A percentile compares a stretch with the other conserved stretches of the same genome.
Evolutionary conservation across 1,140 invertebrate genomes (phyloP).

Genomic region (Melipona quadrifasciata): DNA sequence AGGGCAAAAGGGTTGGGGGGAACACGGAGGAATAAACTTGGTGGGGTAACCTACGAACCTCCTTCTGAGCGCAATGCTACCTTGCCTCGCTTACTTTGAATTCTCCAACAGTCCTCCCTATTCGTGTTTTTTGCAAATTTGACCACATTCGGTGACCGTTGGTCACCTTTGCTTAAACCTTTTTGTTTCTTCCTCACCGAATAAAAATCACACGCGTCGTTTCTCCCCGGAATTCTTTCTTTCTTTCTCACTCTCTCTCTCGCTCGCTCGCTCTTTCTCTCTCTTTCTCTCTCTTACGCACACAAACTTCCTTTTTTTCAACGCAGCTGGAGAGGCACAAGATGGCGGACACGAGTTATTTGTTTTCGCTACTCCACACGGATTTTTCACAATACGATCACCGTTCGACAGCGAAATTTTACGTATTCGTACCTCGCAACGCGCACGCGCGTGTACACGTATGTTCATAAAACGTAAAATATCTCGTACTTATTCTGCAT

Average conservation of each 20-base stretch:
- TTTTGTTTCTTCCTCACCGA: conserved; percentile 24
- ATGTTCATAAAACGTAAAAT: conserved; percentile 24
- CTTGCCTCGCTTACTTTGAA: conserved; percentile 58
- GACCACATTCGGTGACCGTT: conserved; percentile 76
- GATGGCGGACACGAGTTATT: conserved; percentile 71
- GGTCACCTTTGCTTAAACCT: conserved; percentile 56
- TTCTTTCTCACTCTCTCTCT: not conserved
- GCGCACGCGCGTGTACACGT: conserved; percentile 40
- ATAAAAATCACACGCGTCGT: conserved; percentile 26
- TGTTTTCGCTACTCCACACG: conserved; percentile 55
- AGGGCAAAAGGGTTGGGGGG: conserved; percentile 65
- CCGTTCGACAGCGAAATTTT: conserved; percentile 17
- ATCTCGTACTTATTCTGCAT: conserved; percentile 15
- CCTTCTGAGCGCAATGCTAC: conserved; percentile 68
- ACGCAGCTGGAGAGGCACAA: conserved; percentile 67
- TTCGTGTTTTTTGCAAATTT: conserved; percentile 58
- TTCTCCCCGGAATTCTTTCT: conserved; percentile 22
- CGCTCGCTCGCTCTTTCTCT: not conserved
- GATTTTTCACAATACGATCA: conserved; percentile 34
- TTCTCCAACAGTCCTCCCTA: conserved; percentile 68
- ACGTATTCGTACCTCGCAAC: not conserved
- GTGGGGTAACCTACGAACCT: conserved; percentile 60
- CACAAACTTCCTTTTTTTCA: conserved; percentile 23
- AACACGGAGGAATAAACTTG: conserved; percentile 58
- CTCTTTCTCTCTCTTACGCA: no score